These are phyloP conservation scores for Tetraneura akinire DNA, from an alignment of 1,140 invertebrate species.

Conservation along the genomic window DNA sequence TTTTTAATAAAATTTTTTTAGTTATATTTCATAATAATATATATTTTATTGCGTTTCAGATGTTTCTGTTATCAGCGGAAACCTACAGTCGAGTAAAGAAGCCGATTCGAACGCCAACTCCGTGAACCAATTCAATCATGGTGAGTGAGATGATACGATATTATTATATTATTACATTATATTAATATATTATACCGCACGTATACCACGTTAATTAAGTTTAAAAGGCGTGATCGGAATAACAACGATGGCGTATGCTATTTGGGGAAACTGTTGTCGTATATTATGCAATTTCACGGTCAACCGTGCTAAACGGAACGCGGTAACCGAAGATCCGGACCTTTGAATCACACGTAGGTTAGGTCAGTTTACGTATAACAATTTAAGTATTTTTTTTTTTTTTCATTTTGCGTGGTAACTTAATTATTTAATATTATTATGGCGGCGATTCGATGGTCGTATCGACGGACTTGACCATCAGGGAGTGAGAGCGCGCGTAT, in stretches of 20 bases:
- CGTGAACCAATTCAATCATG: conserved; percentile 34
- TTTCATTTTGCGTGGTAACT: no score
- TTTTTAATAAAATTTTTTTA: no score
- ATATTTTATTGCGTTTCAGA: neutral
- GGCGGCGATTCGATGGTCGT: no score
- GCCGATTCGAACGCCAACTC: conserved; percentile 33
- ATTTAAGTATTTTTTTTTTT: no score
- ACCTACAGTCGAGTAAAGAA: conserved; percentile 3
- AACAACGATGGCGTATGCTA: neutral
- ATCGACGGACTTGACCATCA: no score
- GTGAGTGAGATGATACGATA: conserved; percentile 24
- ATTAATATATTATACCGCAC: neutral
- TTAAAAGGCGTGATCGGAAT: neutral
- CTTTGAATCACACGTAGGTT: neutral
- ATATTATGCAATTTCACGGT: conserved; percentile 47
- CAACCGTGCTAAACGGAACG: neutral
- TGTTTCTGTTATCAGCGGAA: neutral
- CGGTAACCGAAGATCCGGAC: neutral
- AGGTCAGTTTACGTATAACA: neutral
- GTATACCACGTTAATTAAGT: conserved; percentile 22
- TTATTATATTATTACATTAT: neutral
- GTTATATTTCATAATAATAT: no score
- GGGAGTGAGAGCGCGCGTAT: no score
- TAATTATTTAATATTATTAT: no score
- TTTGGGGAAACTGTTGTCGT: no score